Percentiles rank a stretch among this genome's conserved stretches.
Conservation (phyloP, 1,140 invertebrate species). For the Drosophila nebulosa region DNA sequence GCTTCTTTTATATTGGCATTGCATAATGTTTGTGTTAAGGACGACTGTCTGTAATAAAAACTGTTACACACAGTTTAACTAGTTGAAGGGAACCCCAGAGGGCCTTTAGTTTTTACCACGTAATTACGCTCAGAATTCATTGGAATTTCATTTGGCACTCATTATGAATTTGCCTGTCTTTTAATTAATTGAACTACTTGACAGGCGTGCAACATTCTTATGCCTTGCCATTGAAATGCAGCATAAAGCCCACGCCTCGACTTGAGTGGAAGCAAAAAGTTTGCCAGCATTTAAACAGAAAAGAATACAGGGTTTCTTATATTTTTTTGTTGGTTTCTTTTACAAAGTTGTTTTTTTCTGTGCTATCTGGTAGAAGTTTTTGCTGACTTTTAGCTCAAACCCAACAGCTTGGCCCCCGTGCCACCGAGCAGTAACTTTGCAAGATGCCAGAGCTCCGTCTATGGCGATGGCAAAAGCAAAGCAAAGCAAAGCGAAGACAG, state of each 20-base stretch:
- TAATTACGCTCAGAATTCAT: not conserved
- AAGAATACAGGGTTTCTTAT: not conserved
- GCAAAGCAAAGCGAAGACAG: conserved; percentile 12
- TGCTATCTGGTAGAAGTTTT: conserved; percentile 66
- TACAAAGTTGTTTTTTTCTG: conserved; percentile 44
- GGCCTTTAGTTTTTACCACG: not conserved
- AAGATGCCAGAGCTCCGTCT: not conserved
- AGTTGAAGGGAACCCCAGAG: conserved; percentile 15
- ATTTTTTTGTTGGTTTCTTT: conserved; percentile 28
- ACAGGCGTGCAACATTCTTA: conserved; percentile 17
- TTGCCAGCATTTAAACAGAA: conserved; percentile 31
- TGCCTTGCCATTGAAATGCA: conserved; percentile 3
- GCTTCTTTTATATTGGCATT: not conserved
- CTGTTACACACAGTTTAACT: not conserved
- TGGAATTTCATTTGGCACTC: conserved; percentile 25
- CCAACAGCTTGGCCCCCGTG: not conserved
- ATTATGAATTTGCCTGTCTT: conserved; percentile 57
- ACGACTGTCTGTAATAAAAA: not conserved
- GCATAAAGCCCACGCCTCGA: not conserved
- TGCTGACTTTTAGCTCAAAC: conserved; percentile 51
- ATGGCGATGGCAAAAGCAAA: not conserved
- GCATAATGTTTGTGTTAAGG: conserved; percentile 26
- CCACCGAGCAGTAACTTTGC: conserved; percentile 45
- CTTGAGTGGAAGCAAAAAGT: conserved; percentile 15
- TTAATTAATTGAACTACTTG: conserved; percentile 74